A percentile compares a stretch with the other conserved stretches of the same genome.
phyloP scores from a whole-genome alignment of 64 coral and sea anemone genomes.

The Montipora efflorescens region DNA sequence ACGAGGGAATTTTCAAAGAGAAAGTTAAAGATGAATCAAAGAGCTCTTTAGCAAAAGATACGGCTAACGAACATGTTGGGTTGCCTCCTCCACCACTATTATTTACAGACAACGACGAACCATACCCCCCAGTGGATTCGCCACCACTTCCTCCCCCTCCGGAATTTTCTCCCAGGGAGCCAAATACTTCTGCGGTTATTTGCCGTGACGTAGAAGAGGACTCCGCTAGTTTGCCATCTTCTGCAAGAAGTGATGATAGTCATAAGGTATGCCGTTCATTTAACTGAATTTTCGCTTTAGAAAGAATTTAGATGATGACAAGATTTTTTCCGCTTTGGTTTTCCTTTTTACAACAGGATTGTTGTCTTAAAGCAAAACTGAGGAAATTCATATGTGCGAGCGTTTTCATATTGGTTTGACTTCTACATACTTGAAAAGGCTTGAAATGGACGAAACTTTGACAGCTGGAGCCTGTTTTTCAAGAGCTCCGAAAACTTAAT shows the following conservation, averaged over 20 bases:
- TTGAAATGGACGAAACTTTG: too few relatives aligned
- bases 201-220: not conserved
- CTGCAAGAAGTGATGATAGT: slow-evolving; percentile 29
- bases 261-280: not conserved
- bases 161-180: slow-evolving; percentile 66
- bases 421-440: too few relatives aligned
- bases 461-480: too few relatives aligned
- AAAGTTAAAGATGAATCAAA: not conserved
- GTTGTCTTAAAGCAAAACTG: too few relatives aligned
- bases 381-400: too few relatives aligned
- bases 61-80: slow-evolving; percentile 14
- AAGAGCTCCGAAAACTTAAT: too few relatives aligned
- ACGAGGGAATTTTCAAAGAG: not conserved
- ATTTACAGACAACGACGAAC: slow-evolving; percentile 51
- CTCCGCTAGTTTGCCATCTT: slow-evolving; percentile 10
- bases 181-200: not conserved
- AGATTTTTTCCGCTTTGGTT: not conserved
- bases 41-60: not conserved
- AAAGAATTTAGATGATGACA: not conserved
- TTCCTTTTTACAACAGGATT: not conserved
- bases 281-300: not conserved
- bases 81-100: slow-evolving; percentile 78
- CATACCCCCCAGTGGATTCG: slow-evolving; percentile 35
- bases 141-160: slow-evolving; percentile 84
- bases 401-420: too few relatives aligned